Evolutionary conservation across 2,888 invertebrate species (phyloP).

Genomic region (Drosophila cognata): DNA sequence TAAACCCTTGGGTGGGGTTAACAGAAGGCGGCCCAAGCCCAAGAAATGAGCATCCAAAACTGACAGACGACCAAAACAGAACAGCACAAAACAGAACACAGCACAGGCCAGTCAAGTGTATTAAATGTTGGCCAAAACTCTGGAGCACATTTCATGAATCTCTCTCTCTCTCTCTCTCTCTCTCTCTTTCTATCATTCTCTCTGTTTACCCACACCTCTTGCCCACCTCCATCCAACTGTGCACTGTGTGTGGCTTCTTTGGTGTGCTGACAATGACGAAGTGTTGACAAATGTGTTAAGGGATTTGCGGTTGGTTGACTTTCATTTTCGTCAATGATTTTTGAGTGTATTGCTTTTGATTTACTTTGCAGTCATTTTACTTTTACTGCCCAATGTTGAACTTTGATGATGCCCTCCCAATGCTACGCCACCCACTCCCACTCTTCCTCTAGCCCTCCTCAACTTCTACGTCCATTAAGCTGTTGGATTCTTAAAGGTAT

Average conservation of each 20-base stretch:
- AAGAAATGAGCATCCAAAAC: conserved; percentile 39
- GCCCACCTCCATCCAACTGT: no score
- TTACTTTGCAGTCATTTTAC: conserved; percentile 42
- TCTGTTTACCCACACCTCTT: not conserved
- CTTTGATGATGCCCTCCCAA: conserved; percentile 32
- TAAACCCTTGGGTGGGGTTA: conserved; percentile 26
- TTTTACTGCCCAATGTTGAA: conserved; percentile 16
- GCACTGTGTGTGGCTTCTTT: conserved; percentile 9
- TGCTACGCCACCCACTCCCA: not conserved
- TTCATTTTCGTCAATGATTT: conserved; percentile 64
- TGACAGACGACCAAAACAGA: conserved; percentile 8
- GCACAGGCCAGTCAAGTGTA: conserved; percentile 63
- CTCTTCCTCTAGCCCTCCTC: not conserved
- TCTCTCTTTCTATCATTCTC: not conserved
- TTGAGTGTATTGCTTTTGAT: conserved; percentile 70
- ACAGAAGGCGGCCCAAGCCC: not conserved
- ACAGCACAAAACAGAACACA: conserved; percentile 5
- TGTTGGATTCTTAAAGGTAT: not conserved
- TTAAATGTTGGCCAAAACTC: conserved; percentile 69
- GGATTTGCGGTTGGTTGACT: conserved; percentile 82
- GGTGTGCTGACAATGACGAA: conserved; percentile 79
- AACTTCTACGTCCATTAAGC: not conserved
- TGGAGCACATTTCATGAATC: conserved; percentile 32
- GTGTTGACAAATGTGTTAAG: conserved; percentile 83
- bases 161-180: not conserved